These are phyloP conservation scores for Steatocranus sp. DNA, from an alignment of 2,797 vertebrate genomes.

Conservation along the genomic window DNA sequence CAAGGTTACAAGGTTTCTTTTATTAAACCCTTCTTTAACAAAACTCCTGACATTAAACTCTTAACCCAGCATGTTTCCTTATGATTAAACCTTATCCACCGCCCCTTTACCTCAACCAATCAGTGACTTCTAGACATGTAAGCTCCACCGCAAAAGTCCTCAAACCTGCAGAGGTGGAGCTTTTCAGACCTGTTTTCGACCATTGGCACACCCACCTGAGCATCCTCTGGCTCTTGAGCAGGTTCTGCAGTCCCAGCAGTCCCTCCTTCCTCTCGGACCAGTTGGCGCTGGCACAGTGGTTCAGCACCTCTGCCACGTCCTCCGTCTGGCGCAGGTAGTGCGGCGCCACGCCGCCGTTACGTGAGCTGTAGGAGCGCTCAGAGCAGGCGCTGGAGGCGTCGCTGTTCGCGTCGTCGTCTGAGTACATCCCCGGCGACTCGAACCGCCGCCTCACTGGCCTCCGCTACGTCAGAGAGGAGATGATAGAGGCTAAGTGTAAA, in stretches of 20 bases:
- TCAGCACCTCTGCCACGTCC: constrained; percentile 95
- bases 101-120: background rate
- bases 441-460: constrained; percentile 86
- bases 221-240: constrained; percentile 85
- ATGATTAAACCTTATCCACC: background rate
- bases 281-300: constrained; percentile 98
- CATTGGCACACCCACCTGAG: constrained; percentile 74
- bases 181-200: background rate
- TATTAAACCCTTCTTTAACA: background rate
- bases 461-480: constrained; percentile 65
- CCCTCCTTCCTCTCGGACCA: constrained; percentile 98
- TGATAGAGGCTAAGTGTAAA: background rate
- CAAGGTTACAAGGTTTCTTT: background rate
- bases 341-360: constrained; percentile 91
- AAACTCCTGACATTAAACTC: background rate
- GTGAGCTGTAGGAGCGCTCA: constrained; percentile 90
- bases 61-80: background rate
- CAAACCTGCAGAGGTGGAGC: background rate
- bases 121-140: background rate
- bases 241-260: constrained; percentile 87
- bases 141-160: background rate
- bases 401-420: constrained; percentile 93
- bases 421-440: constrained; percentile 92
- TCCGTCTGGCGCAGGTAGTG: constrained; percentile 94
- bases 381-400: constrained; percentile 94